Conservation (phyloP, 2,888 invertebrate genomes). For the Zygaena filipendulae region DNA sequence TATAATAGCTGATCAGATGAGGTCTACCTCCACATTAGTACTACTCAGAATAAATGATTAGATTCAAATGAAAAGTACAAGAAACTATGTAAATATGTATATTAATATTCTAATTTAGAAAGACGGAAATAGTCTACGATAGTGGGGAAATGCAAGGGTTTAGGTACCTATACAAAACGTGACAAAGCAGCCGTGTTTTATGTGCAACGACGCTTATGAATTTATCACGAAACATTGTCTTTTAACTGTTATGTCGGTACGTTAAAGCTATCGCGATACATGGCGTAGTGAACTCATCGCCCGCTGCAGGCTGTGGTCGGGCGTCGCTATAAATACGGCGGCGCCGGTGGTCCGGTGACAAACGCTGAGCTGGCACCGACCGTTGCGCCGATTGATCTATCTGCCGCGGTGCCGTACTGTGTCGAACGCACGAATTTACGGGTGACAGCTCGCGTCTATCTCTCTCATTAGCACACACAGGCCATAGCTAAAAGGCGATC, state of each 20-base stretch:
- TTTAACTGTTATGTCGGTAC: too few species aligned
- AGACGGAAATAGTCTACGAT: conserved; percentile 9
- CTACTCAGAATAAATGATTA: too few species aligned
- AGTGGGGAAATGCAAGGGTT: conserved; percentile 36
- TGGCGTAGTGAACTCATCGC: conserved; percentile 41
- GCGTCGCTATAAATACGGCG: conserved; percentile 63
- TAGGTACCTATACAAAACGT: too few species aligned
- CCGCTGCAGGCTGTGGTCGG: conserved; percentile 39
- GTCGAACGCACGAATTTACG: conserved; percentile 23
- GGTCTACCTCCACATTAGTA: too few species aligned
- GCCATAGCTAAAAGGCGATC: conserved; percentile 1
- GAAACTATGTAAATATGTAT: too few species aligned
- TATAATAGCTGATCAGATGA: too few species aligned
- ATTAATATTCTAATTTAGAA: too few species aligned
- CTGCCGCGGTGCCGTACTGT: conserved; percentile 33
- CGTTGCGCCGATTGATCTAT: conserved; percentile 60
- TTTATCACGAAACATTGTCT: too few species aligned
- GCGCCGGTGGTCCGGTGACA: conserved; percentile 63
- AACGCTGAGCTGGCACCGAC: conserved; percentile 50
- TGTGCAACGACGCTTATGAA: too few species aligned
- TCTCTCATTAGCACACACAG: conserved; percentile 4
- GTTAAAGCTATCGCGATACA: conserved; percentile 24
- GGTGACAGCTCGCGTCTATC: conserved; percentile 20
- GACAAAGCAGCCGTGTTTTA: too few species aligned
- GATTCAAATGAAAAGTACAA: too few species aligned